These are phyloP conservation scores for Semicossyphus pulcher DNA, from an alignment of 2,113 vertebrate species.

Conservation along the genomic window DNA sequence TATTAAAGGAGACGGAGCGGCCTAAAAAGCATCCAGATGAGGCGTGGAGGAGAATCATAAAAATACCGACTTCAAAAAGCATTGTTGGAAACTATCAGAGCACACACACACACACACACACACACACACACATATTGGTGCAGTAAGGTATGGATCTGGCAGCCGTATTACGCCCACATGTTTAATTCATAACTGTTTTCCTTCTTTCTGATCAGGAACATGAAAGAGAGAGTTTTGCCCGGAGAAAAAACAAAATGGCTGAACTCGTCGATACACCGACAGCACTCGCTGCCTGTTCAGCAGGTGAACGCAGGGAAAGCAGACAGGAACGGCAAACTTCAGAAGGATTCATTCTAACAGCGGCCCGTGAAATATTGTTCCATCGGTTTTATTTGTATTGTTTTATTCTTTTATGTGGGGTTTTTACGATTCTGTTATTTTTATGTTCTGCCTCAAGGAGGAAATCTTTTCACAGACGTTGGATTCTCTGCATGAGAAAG, in stretches of 20 bases:
- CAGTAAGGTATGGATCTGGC: slow-evolving; percentile 66
- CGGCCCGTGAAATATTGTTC: slow-evolving; percentile 8
- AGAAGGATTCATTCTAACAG: slow-evolving; percentile 47
- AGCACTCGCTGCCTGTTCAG: slow-evolving; percentile 63
- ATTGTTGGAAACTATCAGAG: slow-evolving; percentile 52
- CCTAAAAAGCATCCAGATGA: slow-evolving; percentile 21
- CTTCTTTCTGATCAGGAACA: slow-evolving; percentile 80
- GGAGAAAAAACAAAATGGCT: slow-evolving; percentile 76
- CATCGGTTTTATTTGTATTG: slow-evolving; percentile 32
- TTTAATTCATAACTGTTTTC: slow-evolving; percentile 79
- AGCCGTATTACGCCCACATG: slow-evolving; percentile 58
- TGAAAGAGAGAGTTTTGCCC: slow-evolving; percentile 71
- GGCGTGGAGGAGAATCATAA: slow-evolving; percentile 20
- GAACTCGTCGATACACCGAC: slow-evolving; percentile 74
- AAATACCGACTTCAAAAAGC: slow-evolving; percentile 59
- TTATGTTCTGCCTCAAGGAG: slow-evolving; percentile 60
- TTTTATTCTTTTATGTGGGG: slow-evolving; percentile 56
- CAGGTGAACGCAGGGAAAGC: slow-evolving; percentile 28
- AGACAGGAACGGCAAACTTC: slow-evolving; percentile 49
- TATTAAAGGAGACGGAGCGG: slow-evolving; percentile 36
- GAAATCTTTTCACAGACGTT: slow-evolving; percentile 7
- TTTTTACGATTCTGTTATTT: slow-evolving; percentile 59
- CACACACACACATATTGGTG: background rate
- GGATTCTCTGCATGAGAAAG: slow-evolving; percentile 12
- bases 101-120: background rate